phyloP scores from a whole-genome alignment of 1,140 invertebrate species.

The Drosophila melanogaster region DNA sequence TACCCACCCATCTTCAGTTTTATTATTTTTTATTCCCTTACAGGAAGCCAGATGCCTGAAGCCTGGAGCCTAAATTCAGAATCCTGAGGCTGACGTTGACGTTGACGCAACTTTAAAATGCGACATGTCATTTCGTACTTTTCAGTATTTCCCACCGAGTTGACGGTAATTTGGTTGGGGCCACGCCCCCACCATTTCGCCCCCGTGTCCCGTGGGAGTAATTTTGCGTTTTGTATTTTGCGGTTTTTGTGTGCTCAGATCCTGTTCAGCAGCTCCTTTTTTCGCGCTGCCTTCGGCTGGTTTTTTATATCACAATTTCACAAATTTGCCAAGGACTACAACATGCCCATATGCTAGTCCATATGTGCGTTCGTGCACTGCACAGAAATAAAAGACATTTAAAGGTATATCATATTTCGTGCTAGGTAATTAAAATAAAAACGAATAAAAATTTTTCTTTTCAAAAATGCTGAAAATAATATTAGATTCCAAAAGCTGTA shows the following conservation, averaged over 20 bases:
- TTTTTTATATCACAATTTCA: constrained; percentile 63
- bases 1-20: constrained; percentile 15
- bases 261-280: constrained; percentile 38
- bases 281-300: constrained; percentile 45
- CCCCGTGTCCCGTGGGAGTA: constrained; percentile 63
- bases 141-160: constrained; percentile 38
- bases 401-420: no score
- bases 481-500: neutral
- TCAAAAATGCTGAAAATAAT: neutral
- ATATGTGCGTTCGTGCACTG: constrained; percentile 29
- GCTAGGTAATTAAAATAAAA: no score
- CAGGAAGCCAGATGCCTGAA: neutral
- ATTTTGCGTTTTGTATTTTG: constrained; percentile 81
- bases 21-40: constrained; percentile 1
- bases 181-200: constrained; percentile 20
- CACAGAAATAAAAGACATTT: constrained; percentile 9
- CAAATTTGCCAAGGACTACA: constrained; percentile 56
- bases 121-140: constrained; percentile 62
- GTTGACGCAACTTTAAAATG: constrained; percentile 70
- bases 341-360: constrained; percentile 13
- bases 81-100: constrained; percentile 29
- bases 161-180: constrained; percentile 33
- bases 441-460: neutral
- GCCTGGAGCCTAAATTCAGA: no score
- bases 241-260: constrained; percentile 57